Percentiles rank a stretch among this genome's conserved stretches.
phyloP scores from a whole-genome alignment of 2,888 invertebrate species.

The Capitulum mitella region DNA sequence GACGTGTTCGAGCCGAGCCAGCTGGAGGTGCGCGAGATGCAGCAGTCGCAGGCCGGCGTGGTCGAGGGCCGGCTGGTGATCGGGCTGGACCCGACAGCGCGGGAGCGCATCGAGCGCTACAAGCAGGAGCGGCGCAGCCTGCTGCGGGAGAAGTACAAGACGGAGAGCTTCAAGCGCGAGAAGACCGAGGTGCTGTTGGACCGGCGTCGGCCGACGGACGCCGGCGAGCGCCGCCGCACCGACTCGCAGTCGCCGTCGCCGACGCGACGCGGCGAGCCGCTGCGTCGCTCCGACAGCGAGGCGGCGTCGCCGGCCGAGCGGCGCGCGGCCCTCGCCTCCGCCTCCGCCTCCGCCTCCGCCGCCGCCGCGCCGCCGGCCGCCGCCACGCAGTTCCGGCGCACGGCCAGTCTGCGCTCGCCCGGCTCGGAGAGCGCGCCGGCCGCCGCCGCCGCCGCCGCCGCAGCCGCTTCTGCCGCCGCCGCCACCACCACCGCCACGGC shows the following conservation, averaged over 20 bases:
- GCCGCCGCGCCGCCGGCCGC: neutral
- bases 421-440: neutral
- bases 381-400: neutral
- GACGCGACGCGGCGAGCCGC: neutral
- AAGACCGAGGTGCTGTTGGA: slow-evolving; percentile 58
- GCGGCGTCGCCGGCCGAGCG: neutral
- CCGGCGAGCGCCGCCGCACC: neutral
- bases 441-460: neutral
- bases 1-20: neutral
- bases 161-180: slow-evolving; percentile 46
- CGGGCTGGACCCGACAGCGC: slow-evolving; percentile 52
- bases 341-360: neutral
- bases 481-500: too few species aligned
- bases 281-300: slow-evolving; percentile 5
- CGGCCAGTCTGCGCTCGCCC: neutral
- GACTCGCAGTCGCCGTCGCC: neutral
- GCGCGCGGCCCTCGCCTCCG: too few species aligned
- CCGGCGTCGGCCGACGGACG: slow-evolving; percentile 1
- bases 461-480: neutral
- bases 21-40: neutral
- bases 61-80: slow-evolving; percentile 1
- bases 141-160: slow-evolving; percentile 74
- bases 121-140: slow-evolving; percentile 82
- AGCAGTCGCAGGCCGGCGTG: neutral
- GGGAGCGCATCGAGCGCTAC: slow-evolving; percentile 80